Evolutionary conservation across 2,888 invertebrate species (phyloP), one percentile per base, ranked within the genome.

Genomic region (Desoria tigrina): DNA sequence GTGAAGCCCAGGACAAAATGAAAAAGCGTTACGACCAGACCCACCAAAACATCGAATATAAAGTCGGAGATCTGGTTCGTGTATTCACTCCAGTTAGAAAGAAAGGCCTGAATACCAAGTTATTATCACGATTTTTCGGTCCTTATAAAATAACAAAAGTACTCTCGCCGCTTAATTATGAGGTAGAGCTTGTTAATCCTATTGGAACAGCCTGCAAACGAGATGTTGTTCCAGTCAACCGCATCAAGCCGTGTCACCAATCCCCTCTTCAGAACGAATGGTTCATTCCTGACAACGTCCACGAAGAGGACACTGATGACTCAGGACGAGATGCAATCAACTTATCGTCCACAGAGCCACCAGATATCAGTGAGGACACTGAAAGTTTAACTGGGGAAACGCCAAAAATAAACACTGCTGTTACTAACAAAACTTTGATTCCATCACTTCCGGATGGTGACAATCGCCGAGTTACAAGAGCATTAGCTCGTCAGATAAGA

Each of bases 41-140:
- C 7, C 68, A 65, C 23, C 6, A 28, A 3, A 32, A 58, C 23
- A 39, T 39, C 1, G 1, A 24, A 0, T 68, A 49, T 24, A 3
- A 61, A 18, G 23, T 28, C 9, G 64, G 68, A 9, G 68, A 68
- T 18, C 42, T 62, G 1, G 65, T 68, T 0, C 32, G 64, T 4
- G 49, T 68, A 2, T 58, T 57, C 42, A 42, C 42, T 2, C 68
- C 64, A 1, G 58, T 37, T n/a, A 24, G 68, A 1, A 54, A 32
- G 2, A 28, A 53, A 2, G 61, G 64, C 0, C 21, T 61, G 2
- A 54, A 49, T 21, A 61, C 65, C 14, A 68, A 68, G 24, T 16
- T 68, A n/a, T 61, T 64, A 11, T 27, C 28, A 7, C 6, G 53
- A 0, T 58, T 55, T 27, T 27, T n/a, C 18, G 68, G 65, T 1